Evolutionary conservation across 2,797 vertebrate species (phyloP).

Genomic region (Dromococcyx pavoninus): DNA sequence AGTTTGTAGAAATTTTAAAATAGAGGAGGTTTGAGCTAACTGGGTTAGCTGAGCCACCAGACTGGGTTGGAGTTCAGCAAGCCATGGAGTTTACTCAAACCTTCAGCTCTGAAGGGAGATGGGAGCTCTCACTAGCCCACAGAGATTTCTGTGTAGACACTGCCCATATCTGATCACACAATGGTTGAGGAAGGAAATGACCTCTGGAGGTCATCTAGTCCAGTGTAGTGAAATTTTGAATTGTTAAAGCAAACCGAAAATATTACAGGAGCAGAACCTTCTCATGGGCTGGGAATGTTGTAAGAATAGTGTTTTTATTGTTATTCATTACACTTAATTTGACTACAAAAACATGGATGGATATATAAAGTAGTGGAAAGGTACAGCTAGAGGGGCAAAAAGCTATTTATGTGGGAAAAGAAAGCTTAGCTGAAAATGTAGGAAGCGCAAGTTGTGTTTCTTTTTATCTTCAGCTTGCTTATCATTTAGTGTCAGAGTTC

Average conservation of each 20-base stretch:
- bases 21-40: neutral
- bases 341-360: neutral
- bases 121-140: fast-evolving
- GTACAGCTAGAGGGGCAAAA: neutral
- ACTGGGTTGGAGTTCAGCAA: neutral
- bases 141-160: neutral
- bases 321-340: neutral
- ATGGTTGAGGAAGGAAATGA: neutral
- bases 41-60: neutral
- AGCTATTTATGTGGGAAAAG: neutral
- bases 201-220: neutral
- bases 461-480: neutral
- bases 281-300: neutral
- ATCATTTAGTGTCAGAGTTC: neutral
- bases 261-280: neutral
- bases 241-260: neutral
- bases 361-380: neutral
- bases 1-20: neutral
- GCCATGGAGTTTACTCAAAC: neutral
- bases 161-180: neutral
- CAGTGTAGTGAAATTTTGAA: neutral
- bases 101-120: neutral
- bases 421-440: neutral
- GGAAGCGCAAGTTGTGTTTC: neutral
- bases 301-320: neutral